Percentiles rank a stretch among this genome's conserved stretches.
Conservation (phyloP, 2,888 invertebrate species). For the Folsomia manolachei region DNA sequence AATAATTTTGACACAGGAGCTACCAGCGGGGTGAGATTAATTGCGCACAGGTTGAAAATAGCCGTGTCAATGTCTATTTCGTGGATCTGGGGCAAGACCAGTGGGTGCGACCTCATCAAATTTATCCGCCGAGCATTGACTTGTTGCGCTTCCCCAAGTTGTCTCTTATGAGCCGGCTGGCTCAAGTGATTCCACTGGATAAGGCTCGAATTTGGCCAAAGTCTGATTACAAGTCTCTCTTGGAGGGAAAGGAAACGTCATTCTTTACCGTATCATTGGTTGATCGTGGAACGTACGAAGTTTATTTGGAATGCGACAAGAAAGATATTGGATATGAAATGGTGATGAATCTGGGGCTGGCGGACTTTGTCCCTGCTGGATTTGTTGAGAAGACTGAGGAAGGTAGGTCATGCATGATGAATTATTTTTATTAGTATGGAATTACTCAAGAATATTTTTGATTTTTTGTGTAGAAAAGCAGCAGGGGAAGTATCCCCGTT, state of each 20-base stretch:
- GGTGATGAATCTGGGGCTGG: not conserved
- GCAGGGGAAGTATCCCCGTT: not conserved
- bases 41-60: not conserved
- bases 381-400: too few relatives aligned
- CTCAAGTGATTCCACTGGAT: not conserved
- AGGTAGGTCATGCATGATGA: too few relatives aligned
- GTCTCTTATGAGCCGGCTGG: not conserved
- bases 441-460: not conserved
- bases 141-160: not conserved
- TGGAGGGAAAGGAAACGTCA: not conserved
- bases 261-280: not conserved
- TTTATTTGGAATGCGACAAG: not conserved
- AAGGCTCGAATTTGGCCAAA: not conserved
- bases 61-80: not conserved
- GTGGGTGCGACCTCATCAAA: not conserved
- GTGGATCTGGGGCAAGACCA: not conserved
- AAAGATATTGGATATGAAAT: not conserved
- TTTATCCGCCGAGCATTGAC: not conserved
- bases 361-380: not conserved
- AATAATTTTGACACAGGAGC: not conserved
- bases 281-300: not conserved
- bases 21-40: not conserved
- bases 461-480: not conserved
- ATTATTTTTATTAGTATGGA: too few relatives aligned
- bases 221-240: not conserved